phyloP scores from a whole-genome alignment of 2,797 vertebrate genomes.

The Anomalospiza imberbis region DNA sequence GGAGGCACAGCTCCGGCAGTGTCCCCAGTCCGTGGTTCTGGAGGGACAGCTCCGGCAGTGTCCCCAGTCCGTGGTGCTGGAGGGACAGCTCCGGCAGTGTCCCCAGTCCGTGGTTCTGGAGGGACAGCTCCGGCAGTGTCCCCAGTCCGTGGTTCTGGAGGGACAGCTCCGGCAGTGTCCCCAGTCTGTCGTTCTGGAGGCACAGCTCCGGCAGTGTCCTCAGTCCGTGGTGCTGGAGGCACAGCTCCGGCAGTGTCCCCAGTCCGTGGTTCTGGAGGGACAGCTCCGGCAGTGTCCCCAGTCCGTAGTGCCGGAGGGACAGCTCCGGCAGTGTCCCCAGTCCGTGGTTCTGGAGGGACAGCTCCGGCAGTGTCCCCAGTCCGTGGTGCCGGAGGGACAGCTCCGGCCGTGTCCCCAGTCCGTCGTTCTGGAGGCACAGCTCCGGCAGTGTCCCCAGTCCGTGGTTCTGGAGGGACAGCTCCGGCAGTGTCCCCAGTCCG shows the following conservation, averaged over 20 bases:
- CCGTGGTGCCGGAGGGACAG: fast-evolving
- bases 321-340: no score
- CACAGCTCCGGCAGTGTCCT: background rate
- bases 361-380: no score
- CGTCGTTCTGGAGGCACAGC: fast-evolving
- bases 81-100: no score
- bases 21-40: background rate
- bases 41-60: background rate
- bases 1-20: background rate
- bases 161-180: no score
- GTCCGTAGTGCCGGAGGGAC: no score
- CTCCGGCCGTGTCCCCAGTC: fast-evolving
- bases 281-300: background rate
- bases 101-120: fast-evolving
- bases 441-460: fast-evolving
- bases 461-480: fast-evolving
- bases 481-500: fast-evolving
- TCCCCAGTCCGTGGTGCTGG: no score
- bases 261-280: background rate
- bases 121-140: background rate
- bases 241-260: background rate
- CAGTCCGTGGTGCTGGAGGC: fast-evolving
- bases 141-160: fast-evolving
- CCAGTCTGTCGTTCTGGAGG: fast-evolving
- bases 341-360: no score